Conservation (phyloP, 92 coral and sea anemone genomes). For the Epizoanthus ramosus region DNA sequence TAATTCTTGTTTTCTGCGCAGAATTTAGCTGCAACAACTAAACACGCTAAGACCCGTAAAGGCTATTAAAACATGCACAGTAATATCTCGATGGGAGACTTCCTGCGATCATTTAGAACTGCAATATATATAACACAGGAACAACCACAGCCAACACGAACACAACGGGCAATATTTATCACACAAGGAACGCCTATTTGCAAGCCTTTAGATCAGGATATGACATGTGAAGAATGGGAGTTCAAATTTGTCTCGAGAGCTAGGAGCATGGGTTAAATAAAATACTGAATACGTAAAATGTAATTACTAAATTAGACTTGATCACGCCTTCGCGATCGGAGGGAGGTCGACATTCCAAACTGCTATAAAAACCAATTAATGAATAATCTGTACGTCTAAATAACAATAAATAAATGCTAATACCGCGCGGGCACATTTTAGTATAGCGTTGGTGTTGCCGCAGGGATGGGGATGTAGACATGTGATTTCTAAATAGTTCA, state of each 20-base stretch:
- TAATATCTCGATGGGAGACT: neutral
- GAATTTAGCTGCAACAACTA: no score
- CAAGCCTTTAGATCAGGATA: neutral
- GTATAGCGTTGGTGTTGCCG: no score
- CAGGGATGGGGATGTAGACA: no score
- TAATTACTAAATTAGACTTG: constrained; percentile 39
- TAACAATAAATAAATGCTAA: neutral
- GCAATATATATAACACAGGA: neutral
- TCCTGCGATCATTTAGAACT: neutral
- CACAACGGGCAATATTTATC: neutral
- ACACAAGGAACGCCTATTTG: neutral
- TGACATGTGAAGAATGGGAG: neutral
- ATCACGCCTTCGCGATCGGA: constrained; percentile 41
- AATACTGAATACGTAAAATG: neutral
- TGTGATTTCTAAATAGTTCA: no score
- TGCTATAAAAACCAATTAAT: constrained; percentile 8
- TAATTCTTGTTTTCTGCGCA: no score
- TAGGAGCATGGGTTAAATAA: neutral
- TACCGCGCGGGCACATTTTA: no score
- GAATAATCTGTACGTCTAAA: constrained; percentile 29
- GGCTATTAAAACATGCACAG: neutral
- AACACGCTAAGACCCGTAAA: neutral
- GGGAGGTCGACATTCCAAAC: constrained; percentile 30
- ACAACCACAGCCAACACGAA: neutral
- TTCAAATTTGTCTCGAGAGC: neutral